phyloP scores from a whole-genome alignment of 2,888 invertebrate species.

The Catocala nupta region DNA sequence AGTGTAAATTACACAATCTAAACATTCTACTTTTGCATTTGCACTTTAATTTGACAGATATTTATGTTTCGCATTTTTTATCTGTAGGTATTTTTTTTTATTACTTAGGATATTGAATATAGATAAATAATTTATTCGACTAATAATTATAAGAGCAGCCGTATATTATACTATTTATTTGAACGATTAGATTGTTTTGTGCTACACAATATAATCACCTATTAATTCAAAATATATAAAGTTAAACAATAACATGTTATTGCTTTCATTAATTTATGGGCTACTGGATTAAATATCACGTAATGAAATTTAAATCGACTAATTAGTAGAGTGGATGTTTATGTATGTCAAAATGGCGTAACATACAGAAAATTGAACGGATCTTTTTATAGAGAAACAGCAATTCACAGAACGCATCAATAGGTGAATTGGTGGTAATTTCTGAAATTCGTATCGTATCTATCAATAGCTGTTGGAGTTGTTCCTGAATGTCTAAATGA shows the following conservation, averaged over 20 bases:
- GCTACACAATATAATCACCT: background rate
- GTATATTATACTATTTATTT: no score
- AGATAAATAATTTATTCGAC: no score
- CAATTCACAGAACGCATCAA: constrained; percentile 55
- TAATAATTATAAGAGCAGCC: no score
- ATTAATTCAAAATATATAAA: no score
- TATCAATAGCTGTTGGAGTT: background rate
- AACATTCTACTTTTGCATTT: constrained; percentile 43
- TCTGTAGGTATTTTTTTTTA: constrained; percentile 26
- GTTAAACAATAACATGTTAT: no score
- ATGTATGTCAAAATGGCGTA: constrained; percentile 21
- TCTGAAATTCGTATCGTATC: constrained; percentile 36
- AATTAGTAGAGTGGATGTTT: background rate
- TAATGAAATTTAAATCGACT: constrained; percentile 8
- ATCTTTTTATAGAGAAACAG: constrained; percentile 22
- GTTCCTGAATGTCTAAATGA: constrained; percentile 24
- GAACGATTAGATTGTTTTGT: no score
- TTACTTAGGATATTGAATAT: background rate
- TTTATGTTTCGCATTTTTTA: constrained; percentile 16
- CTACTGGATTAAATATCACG: no score
- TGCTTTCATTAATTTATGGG: no score
- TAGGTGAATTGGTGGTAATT: constrained; percentile 62
- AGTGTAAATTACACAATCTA: constrained; percentile 12
- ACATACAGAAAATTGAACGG: constrained; percentile 48
- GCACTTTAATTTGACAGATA: constrained; percentile 43